A percentile compares a stretch with the other conserved stretches of the same genome.
Conservation (phyloP, 1,140 invertebrate species). For the Neoseiulus cucumeris region DNA sequence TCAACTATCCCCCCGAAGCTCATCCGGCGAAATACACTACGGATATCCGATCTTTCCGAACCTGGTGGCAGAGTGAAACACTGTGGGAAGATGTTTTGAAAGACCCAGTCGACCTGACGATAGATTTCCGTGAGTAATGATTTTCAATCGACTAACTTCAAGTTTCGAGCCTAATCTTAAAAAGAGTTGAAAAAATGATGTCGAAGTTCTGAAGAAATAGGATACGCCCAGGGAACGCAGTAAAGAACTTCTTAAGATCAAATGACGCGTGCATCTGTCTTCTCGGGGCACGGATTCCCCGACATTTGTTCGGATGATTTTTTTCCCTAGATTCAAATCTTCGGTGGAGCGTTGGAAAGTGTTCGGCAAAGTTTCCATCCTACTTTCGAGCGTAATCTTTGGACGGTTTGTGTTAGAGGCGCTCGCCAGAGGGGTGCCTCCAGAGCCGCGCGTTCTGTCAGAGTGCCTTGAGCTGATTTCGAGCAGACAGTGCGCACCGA, state of each 20-base stretch:
- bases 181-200: neutral
- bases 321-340: neutral
- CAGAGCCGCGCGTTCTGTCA: no score
- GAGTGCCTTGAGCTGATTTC: no score
- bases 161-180: neutral
- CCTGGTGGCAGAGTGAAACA: constrained; percentile 97
- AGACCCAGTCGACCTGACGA: constrained; percentile 71
- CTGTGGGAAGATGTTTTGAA: constrained; percentile 80
- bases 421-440: no score
- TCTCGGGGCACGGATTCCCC: neutral
- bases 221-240: neutral
- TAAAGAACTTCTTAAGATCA: neutral
- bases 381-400: no score
- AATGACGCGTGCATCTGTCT: neutral
- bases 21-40: constrained; percentile 64
- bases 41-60: constrained; percentile 70
- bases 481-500: no score
- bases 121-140: constrained; percentile 51
- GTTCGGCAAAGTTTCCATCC: no score
- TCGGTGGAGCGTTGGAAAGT: no score
- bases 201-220: neutral
- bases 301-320: neutral
- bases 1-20: constrained; percentile 29
- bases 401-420: no score
- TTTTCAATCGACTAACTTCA: neutral